phyloP scores from a whole-genome alignment of 2,113 vertebrate species.

The Brevimyrus niger region DNA sequence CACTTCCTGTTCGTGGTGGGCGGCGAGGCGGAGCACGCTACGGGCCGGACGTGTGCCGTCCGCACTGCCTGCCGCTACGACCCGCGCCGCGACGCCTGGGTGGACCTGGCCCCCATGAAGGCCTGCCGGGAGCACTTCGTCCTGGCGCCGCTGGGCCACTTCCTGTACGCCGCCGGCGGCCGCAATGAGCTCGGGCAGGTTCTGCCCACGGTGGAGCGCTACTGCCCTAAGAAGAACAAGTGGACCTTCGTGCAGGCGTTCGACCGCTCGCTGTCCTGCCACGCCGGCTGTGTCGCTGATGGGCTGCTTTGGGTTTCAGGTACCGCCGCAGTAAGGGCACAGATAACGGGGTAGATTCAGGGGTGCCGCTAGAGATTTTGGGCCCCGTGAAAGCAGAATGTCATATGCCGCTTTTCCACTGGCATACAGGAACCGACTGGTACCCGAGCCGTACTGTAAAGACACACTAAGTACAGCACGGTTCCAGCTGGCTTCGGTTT shows the following conservation, averaged over 20 bases:
- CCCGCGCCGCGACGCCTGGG: conserved; percentile 82
- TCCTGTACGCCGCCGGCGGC: conserved; percentile 83
- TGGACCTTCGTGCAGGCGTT: conserved; percentile 93
- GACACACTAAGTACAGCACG: not conserved
- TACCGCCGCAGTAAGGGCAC: conserved; percentile 49
- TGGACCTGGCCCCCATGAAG: conserved; percentile 91
- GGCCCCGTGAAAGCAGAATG: not conserved
- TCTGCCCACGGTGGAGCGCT: conserved; percentile 86
- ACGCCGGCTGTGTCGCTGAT: conserved; percentile 89
- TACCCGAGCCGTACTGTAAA: not conserved
- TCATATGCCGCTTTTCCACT: not conserved
- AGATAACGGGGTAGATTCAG: not conserved
- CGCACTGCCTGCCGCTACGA: conserved; percentile 87
- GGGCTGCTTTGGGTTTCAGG: conserved; percentile 96
- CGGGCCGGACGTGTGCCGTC: conserved; percentile 80
- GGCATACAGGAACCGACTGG: not conserved
- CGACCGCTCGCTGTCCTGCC: conserved; percentile 92
- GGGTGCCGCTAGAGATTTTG: not conserved
- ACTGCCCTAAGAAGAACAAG: conserved; percentile 93
- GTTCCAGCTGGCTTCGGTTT: not conserved
- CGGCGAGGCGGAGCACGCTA: conserved; percentile 83
- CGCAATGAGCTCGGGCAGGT: conserved; percentile 91
- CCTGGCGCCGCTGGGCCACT: conserved; percentile 79
- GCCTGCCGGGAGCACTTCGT: conserved; percentile 94
- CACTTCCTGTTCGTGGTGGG: conserved; percentile 91